Base-by-base conservation (phyloP, 1,140 invertebrate species). In the Rhynchophorus ferrugineus region DNA sequence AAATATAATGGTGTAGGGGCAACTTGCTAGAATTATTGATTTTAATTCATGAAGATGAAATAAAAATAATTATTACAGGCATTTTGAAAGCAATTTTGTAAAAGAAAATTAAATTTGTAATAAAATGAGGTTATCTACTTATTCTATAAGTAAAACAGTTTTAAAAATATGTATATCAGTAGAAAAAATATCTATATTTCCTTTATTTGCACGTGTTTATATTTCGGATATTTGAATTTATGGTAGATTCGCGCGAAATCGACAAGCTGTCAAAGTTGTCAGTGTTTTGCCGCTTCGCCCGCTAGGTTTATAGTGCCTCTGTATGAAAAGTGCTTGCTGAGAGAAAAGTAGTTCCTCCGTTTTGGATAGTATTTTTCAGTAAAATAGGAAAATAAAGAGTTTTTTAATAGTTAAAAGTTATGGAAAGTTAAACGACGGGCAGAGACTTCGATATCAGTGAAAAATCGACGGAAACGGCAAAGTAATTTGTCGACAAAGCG, bases 401-500 rank as follows among this genome's bases (percentile, higher is more conserved):
- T 13, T 43, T 43, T 43, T 33, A 37, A 16, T 11, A 7, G 16
- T 18, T 16, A 24, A 33, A 22, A 3, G 16, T n/a, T 43, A n/a
- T 34, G 16, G 14, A 35, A 18, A 11, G 38, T 19, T 17, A 2
- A 1, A 33, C 9, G 9, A 18, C 9, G 11, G 11, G 2, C 0
- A 16, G 33, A 43, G 11, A 37, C n/a, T 11, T 33, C 8, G 18
- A 34, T 19, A 43, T 33, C 8, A 21, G 16, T 6, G 19, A 8
- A n/a, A 34, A 35, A 43, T 16, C 17, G 9, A 14, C 8, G 2
- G 14, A 13, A 43, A 35, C 20, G 20, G 13, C 9, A 21, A 35
- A 53, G 20, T 58, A 58, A 62, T 61, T 64, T 53, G 36, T 20
- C 42, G 41, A 51, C 58, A 63, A 64, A 61, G 62, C 60, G 56